Evolutionary conservation across 2,113 vertebrate genomes (phyloP), one percentile per base, ranked within the genome.

Genomic region (Etia nguti): DNA sequence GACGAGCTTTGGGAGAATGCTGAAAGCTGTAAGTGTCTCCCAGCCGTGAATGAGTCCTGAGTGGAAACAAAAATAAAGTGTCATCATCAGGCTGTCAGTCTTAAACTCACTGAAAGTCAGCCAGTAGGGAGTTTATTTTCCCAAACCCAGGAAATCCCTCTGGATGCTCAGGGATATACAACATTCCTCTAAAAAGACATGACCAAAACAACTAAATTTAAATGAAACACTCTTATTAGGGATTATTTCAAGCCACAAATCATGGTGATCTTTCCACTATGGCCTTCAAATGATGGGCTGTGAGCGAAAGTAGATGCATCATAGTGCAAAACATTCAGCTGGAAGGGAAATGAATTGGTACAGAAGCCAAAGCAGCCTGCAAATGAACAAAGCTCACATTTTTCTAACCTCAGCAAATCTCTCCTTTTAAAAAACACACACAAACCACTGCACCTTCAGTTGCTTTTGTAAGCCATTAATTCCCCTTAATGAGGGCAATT

Each of bases 51-150:
- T 24, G 48, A 22, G 70, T 87, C 86, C 81, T 10, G 86, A 90
- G 90, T 95, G 92, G 95, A 95, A 96, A 95, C 16, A 36, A 94
- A 95, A 95, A 93, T 89, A 92, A 91, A 94, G 89, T 88, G 90
- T 93, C 93, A 92, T 93, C 90, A 75, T 84, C 5, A 3, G 50
- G 59, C 83, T 82, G 70, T 85, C 84, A 77, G 79, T 60, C 10
- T 11, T 10, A 26, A 65, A 83, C 91, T 83, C 88, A 54, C 54
- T 68, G 85, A 93, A 56, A 86, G 57, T 79, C 79, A 22, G 86
- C 84, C 92, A 91, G 52, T 65, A 83, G 48, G 10, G 4, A 70
- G 56, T 95, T 93, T 92, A 88, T 93, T 93, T 95, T 92, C 82
- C 89, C 29, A 85, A 80, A 81, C 59, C 56, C 9, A 68, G 84